Conservation (phyloP, 2,797 vertebrate genomes). For the Peromyscus melanophrys region DNA sequence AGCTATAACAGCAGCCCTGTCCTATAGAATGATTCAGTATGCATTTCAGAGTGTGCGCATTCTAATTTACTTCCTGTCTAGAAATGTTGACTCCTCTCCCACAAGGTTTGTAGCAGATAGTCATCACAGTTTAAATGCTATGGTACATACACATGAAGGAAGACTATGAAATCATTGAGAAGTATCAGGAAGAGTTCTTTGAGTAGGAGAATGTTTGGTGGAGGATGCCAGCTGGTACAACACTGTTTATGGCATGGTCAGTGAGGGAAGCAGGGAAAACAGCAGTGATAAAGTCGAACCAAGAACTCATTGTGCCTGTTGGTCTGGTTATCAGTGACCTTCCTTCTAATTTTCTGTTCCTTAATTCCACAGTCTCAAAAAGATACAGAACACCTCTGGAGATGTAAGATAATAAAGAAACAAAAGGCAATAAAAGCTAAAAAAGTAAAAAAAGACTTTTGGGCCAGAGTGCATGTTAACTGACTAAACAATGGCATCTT, state of each 20-base stretch:
- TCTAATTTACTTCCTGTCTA: neutral
- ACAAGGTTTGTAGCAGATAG: neutral
- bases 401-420: neutral
- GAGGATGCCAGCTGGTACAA: neutral
- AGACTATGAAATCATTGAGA: neutral
- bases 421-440: neutral
- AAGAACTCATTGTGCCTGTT: neutral
- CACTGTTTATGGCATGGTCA: neutral
- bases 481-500: neutral
- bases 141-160: neutral
- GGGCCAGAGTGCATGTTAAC: neutral
- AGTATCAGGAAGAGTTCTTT: neutral
- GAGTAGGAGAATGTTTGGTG: neutral
- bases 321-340: neutral
- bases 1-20: neutral
- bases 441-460: neutral
- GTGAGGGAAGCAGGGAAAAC: neutral
- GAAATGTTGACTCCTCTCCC: neutral
- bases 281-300: neutral
- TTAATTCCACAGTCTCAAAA: constrained; percentile 48
- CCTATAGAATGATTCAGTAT: neutral
- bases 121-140: neutral
- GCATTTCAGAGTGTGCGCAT: neutral
- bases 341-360: neutral
- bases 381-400: neutral